Evolutionary conservation across 1,140 invertebrate genomes (phyloP).

Genomic region (Drosophila saltans): DNA sequence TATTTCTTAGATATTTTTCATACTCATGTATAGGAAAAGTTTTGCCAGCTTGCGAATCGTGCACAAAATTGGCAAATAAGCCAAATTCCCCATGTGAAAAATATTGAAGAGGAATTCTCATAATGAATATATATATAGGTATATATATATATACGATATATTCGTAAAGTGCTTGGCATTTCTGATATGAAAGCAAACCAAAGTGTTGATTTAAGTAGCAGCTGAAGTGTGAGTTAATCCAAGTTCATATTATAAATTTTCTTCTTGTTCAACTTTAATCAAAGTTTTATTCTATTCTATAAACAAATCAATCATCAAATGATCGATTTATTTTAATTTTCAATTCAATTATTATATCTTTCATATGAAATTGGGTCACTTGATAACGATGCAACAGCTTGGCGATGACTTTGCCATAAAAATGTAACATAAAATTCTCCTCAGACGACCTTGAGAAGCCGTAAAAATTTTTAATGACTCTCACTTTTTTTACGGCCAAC

Average conservation of each 20-base stretch:
- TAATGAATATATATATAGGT: background rate
- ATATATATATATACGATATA: too few species aligned
- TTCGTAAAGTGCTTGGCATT: background rate
- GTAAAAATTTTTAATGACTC: constrained; percentile 83
- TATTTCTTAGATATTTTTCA: constrained; percentile 42
- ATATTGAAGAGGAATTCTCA: background rate
- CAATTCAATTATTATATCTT: constrained; percentile 26
- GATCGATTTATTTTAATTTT: background rate
- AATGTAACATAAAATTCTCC: constrained; percentile 74
- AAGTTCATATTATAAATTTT: too few species aligned
- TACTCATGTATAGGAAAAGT: constrained; percentile 5
- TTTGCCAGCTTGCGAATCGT: constrained; percentile 51
- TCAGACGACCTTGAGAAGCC: constrained; percentile 81
- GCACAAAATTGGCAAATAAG: constrained; percentile 71
- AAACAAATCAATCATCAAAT: background rate
- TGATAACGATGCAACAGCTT: constrained; percentile 32
- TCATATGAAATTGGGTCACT: constrained; percentile 62
- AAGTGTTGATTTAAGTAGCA: background rate
- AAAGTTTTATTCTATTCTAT: background rate
- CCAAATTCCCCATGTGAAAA: constrained; percentile 30
- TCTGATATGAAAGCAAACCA: background rate
- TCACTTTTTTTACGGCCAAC: constrained; percentile 81
- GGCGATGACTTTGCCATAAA: constrained; percentile 61
- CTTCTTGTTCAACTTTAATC: background rate
- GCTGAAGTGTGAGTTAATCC: background rate